Evolutionary conservation across 2,113 vertebrate genomes (phyloP).

Genomic region (Actenoides hombroni): DNA sequence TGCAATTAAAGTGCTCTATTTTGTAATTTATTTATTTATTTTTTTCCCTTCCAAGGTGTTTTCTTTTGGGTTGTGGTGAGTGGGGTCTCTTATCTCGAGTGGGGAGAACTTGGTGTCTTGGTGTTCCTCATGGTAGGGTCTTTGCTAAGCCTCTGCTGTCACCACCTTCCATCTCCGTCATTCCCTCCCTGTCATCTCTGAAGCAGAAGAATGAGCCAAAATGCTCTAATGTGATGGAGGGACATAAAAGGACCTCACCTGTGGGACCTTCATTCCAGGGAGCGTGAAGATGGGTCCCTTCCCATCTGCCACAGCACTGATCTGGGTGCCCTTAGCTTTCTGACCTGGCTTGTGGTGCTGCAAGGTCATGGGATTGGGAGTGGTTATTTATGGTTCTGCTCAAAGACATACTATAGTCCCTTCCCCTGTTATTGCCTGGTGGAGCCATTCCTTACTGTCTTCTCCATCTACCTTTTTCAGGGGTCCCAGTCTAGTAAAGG

Average conservation of each 20-base stretch:
- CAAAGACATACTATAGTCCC: not conserved
- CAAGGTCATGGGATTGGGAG: not conserved
- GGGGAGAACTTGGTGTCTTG: not conserved
- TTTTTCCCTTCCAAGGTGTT: not conserved
- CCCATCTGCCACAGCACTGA: not conserved
- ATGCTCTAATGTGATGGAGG: accelerated
- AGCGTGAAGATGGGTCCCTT: not conserved
- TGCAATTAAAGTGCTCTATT: conserved; percentile 69
- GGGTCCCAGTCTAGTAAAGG: accelerated
- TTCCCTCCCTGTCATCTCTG: not conserved
- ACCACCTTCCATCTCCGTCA: not conserved
- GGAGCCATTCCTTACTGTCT: accelerated
- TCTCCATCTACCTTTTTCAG: not conserved
- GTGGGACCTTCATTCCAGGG: not conserved
- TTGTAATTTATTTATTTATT: conserved; percentile 1
- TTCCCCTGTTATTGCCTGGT: accelerated
- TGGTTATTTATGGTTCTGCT: not conserved
- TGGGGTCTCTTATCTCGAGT: not conserved
- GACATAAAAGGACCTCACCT: not conserved
- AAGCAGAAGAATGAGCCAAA: not conserved
- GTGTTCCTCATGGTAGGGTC: not conserved
- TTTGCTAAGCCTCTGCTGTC: not conserved
- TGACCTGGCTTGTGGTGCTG: not conserved
- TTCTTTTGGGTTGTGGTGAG: not conserved
- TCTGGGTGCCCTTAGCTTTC: too few species aligned